Evolutionary conservation across 2,113 vertebrate genomes (phyloP), one percentile per base, ranked within the genome.

Genomic region (Vombatus ursinus): DNA sequence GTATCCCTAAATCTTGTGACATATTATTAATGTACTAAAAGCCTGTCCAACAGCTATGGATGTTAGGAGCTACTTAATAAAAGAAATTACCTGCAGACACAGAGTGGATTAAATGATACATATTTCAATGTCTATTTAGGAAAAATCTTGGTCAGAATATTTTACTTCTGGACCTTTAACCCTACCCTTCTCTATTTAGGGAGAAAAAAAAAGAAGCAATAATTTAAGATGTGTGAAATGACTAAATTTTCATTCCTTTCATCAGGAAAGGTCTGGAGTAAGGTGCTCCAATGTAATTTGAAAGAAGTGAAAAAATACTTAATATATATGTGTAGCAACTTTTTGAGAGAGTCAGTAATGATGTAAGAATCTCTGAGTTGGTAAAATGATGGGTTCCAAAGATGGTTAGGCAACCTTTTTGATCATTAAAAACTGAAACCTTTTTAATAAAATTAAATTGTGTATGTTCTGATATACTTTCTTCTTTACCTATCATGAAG

Each of bases 1-100:
- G 92, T 91, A 94, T 92, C 93, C 94, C 92, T 90, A 95, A 95
- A 96, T 96, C 97, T 98, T 92, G n/a, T 89, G 90, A 97, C 48
- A 97, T 10, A 57, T 97, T 98, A 97, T 97, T 98, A 97, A 97
- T 94, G 91, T 11, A 92, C 23, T 91, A 77, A 94, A 52, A 98
- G 16, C 7, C 44, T 97, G 93, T 95, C 68, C 52, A 68, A 48
- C 31, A 96, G 89, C 96, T 95, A 7, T 4, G 93, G 94, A 93
- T 48, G 61, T 49, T 57, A 93, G 68, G 44, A 84, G 49, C 96
- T 98, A 61, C 96, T 98, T 97, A 96, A 94, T 61, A 90, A 52
- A 96, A 96, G 90, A 94, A 98, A 97, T 97, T 92, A 95, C 52
- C 90, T 89, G 14, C n/a, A 92, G 93, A 94, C 52, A 0, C 93